A percentile compares a stretch with the other conserved stretches of the same genome.
Evolutionary conservation across 30 jellyfish, hydroid and myxozoan species (phyloP).

Genomic region (Euphysa ruthae): DNA sequence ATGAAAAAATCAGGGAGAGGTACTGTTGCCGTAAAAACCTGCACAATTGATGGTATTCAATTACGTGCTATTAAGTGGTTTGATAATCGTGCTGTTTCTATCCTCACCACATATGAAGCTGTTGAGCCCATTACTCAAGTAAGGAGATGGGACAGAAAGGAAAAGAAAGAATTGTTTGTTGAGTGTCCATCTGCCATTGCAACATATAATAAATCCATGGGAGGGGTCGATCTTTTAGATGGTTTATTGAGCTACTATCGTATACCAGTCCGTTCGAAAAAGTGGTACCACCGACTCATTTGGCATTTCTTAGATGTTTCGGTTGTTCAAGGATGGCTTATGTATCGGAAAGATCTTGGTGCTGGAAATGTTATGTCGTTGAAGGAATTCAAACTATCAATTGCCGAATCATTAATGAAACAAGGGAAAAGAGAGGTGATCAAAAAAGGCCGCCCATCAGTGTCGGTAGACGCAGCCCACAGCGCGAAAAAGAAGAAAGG

Average conservation of each 20-base stretch:
- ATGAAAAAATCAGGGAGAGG: slow-evolving; percentile 1
- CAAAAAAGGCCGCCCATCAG: slow-evolving; percentile 6
- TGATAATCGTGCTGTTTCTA: background rate
- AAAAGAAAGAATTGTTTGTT: background rate
- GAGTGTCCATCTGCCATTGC: slow-evolving; percentile 11
- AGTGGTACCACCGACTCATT: slow-evolving; percentile 16
- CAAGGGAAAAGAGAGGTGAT: background rate
- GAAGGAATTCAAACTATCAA: background rate
- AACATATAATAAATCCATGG: background rate
- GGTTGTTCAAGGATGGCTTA: slow-evolving; percentile 10
- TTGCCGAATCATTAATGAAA: slow-evolving; percentile 1
- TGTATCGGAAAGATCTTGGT: background rate
- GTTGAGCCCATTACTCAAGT: slow-evolving; percentile 5
- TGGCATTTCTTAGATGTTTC: slow-evolving; percentile 10
- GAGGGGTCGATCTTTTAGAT: slow-evolving; percentile 11
- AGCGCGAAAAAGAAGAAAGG: background rate
- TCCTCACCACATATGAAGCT: slow-evolving; percentile 12
- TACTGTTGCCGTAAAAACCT: background rate
- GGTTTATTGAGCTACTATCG: slow-evolving; percentile 8
- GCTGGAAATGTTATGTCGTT: too few relatives aligned
- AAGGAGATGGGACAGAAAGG: slow-evolving; percentile 1
- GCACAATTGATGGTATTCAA: background rate
- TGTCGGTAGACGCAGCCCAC: background rate
- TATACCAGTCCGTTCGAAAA: slow-evolving; percentile 11
- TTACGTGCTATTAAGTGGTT: slow-evolving; percentile 5